These are phyloP conservation scores for Todiramphus saurophagus DNA, from an alignment of 2,113 vertebrate species.

Conservation along the genomic window DNA sequence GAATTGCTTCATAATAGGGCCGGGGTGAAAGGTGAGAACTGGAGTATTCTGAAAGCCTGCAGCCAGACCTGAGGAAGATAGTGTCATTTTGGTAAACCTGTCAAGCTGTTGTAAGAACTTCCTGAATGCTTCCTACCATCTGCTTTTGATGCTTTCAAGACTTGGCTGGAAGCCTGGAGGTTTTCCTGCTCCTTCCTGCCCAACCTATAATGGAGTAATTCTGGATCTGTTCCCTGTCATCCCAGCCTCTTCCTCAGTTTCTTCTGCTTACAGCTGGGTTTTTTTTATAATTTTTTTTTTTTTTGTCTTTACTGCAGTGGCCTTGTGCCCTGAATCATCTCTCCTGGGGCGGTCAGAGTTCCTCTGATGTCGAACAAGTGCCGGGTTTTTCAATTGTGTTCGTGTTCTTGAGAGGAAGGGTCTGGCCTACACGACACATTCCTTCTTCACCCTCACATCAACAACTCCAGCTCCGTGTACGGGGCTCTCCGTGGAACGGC, in stretches of 20 bases:
- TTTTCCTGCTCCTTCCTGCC: conserved; percentile 83
- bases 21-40: conserved; percentile 49
- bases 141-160: conserved; percentile 81
- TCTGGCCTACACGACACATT: conserved; percentile 79
- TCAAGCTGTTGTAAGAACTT: conserved; percentile 75
- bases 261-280: conserved; percentile 70
- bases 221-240: conserved; percentile 77
- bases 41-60: conserved; percentile 54
- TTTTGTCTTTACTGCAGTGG: conserved; percentile 74
- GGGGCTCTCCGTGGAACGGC: not conserved
- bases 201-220: conserved; percentile 71
- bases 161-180: conserved; percentile 79
- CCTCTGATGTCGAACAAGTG: conserved; percentile 76
- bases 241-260: conserved; percentile 73
- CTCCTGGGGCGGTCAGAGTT: conserved; percentile 73
- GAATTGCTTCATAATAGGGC: not conserved
- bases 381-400: conserved; percentile 67
- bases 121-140: conserved; percentile 82
- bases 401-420: conserved; percentile 82
- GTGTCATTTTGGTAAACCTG: conserved; percentile 68
- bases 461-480: conserved; percentile 73
- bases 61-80: conserved; percentile 68
- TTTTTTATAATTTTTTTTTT: conserved; percentile 26
- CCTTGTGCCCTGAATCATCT: conserved; percentile 75
- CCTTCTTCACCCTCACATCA: conserved; percentile 83